Evolutionary conservation across 2,888 invertebrate species (phyloP).

Genomic region (Gryllus longicercus): DNA sequence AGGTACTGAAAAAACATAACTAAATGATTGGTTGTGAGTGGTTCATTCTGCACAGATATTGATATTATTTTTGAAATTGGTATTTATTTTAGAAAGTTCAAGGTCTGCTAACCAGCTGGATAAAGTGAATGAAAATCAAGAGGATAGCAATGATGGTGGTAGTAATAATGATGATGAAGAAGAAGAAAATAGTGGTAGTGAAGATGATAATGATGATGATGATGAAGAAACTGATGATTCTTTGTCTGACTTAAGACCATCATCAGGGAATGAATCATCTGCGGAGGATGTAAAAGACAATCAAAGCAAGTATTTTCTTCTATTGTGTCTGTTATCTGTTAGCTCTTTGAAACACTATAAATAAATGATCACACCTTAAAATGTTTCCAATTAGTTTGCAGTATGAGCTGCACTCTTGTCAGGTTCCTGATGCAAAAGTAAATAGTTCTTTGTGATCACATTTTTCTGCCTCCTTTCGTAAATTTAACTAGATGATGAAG

Average conservation of each 20-base stretch:
- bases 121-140: constrained; percentile 37
- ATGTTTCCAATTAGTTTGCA: no score
- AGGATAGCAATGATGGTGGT: constrained; percentile 23
- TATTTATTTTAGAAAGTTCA: no score
- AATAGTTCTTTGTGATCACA: no score
- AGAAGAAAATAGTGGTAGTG: constrained; percentile 36
- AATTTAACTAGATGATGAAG: no score
- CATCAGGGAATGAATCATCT: constrained; percentile 41
- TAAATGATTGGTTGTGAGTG: no score
- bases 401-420: no score
- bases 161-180: constrained; percentile 21
- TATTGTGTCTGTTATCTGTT: not conserved
- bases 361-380: no score
- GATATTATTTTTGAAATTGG: no score
- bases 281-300: constrained; percentile 31
- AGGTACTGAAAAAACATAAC: not conserved
- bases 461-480: no score
- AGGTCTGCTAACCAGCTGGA: constrained; percentile 24
- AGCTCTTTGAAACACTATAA: no score
- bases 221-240: constrained; percentile 43
- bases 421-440: no score
- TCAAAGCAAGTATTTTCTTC: constrained; percentile 36
- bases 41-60: no score
- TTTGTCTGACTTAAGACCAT: constrained; percentile 51
- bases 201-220: constrained; percentile 28